Evolutionary conservation across 2,888 invertebrate species (phyloP), one percentile per base, ranked within the genome.

Genomic region (Timandra comae): DNA sequence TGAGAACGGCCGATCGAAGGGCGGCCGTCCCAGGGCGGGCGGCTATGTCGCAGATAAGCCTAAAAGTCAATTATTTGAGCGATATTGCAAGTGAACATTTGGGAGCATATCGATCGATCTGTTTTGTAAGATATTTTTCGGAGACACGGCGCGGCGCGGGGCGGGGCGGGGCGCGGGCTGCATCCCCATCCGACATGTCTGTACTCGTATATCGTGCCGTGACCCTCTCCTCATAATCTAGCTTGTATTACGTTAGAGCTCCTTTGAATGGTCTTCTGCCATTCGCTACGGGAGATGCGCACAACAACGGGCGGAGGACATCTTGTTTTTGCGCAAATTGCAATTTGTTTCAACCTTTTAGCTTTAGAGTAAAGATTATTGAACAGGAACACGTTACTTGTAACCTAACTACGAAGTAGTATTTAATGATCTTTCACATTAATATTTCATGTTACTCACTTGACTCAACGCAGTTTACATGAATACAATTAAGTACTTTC

Each of bases 81-180:
- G 52, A 50, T 53, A 41, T 52, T 56, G 34, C 56, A 53, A 66
- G 70, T 66, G 67, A 61, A 58, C 57, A 48, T 57, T 66, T 54
- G 48, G 39, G 54, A 63, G 49, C 53, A 61, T 79, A 81, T 81
- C 69, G 81, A 82, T 81, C 81, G 74, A 73, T 77, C 62, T 74
- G 78, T 76, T 77, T 75, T 70, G 75, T 76, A 70, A 70, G 65
- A 76, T 73, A 67, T 74, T 72, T 74, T 68, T 66, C 67, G 57
- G 46, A 44, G 35, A 52, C 35, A 51, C 55, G 58, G 55, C 21
- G 19, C 11, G 33, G 25, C 58, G 63, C 45, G 45, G 56, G 52
- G 55, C 46, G 53, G 38, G 43, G 48, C 46, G 26, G 42, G 64
- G 62, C 59, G 69, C 60, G 64, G 56, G 56, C 51, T 54, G 57